These are phyloP conservation scores for Sthenelais limicola DNA, from an alignment of 2,888 invertebrate species.

Conservation along the genomic window DNA sequence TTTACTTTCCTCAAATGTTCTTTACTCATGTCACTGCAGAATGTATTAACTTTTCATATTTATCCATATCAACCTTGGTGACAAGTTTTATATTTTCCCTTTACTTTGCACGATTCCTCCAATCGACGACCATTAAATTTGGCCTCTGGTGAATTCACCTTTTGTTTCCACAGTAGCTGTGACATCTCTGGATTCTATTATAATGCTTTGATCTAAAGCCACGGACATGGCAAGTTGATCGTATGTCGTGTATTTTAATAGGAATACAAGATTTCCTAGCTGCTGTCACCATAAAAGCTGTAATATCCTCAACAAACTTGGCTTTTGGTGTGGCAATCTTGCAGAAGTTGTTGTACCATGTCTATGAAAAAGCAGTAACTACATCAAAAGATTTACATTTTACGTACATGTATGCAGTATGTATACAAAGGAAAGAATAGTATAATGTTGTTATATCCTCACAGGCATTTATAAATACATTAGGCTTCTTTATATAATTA, in stretches of 20 bases:
- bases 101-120: conserved; percentile 52
- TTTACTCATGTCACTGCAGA: too few relatives aligned
- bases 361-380: neutral
- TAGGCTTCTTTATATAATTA: too few relatives aligned
- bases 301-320: conserved; percentile 8
- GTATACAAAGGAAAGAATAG: too few relatives aligned
- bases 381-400: neutral
- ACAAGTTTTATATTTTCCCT: conserved; percentile 59
- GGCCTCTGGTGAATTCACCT: conserved; percentile 78
- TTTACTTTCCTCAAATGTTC: too few relatives aligned
- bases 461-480: too few relatives aligned
- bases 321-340: neutral
- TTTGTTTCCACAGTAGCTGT: conserved; percentile 76
- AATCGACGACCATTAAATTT: conserved; percentile 78
- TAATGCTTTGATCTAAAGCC: conserved; percentile 55
- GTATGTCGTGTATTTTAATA: conserved; percentile 53
- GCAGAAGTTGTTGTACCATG: conserved; percentile 27
- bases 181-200: conserved; percentile 53
- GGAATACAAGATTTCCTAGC: neutral
- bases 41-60: too few relatives aligned
- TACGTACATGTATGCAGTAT: too few relatives aligned
- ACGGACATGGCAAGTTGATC: conserved; percentile 61
- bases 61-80: conserved; percentile 50
- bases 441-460: too few relatives aligned
- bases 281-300: neutral